These are phyloP conservation scores for Propithecus deckenii DNA, from an alignment of 2,797 vertebrate species.

Conservation along the genomic window DNA sequence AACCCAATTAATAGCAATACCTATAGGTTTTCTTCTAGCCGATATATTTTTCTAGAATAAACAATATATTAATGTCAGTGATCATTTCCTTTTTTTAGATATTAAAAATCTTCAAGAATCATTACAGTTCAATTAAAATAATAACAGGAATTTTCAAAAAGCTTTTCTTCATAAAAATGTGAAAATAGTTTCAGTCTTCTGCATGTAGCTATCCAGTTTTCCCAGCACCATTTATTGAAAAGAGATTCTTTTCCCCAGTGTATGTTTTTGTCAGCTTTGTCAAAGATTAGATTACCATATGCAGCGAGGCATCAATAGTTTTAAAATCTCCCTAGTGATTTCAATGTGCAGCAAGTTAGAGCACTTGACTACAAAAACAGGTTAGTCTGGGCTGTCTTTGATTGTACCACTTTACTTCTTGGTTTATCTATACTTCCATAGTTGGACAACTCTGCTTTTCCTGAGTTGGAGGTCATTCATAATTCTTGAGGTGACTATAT, in stretches of 20 bases:
- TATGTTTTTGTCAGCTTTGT: no score
- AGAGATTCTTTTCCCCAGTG: no score
- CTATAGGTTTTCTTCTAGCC: not conserved
- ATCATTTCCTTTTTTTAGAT: not conserved
- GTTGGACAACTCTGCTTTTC: not conserved
- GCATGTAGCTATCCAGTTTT: no score
- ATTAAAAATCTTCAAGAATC: not conserved
- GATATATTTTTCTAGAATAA: not conserved
- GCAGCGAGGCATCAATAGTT: not conserved
- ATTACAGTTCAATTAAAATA: not conserved
- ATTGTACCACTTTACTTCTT: not conserved
- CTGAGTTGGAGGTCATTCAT: not conserved
- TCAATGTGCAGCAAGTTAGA: not conserved
- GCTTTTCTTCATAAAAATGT: not conserved
- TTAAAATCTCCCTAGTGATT: not conserved
- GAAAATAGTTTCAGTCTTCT: not conserved
- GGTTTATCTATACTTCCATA: not conserved
- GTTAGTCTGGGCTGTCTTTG: not conserved
- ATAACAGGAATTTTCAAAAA: not conserved
- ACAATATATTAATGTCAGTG: not conserved
- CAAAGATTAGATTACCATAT: no score
- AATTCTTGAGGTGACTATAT: not conserved
- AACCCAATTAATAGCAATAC: not conserved
- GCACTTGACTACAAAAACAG: not conserved
- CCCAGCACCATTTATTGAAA: no score